A percentile compares a stretch with the other conserved stretches of the same genome.
These are phyloP conservation scores for Cartodere bifasciata DNA, from an alignment of 2,888 invertebrate species.

Conservation along the genomic window DNA sequence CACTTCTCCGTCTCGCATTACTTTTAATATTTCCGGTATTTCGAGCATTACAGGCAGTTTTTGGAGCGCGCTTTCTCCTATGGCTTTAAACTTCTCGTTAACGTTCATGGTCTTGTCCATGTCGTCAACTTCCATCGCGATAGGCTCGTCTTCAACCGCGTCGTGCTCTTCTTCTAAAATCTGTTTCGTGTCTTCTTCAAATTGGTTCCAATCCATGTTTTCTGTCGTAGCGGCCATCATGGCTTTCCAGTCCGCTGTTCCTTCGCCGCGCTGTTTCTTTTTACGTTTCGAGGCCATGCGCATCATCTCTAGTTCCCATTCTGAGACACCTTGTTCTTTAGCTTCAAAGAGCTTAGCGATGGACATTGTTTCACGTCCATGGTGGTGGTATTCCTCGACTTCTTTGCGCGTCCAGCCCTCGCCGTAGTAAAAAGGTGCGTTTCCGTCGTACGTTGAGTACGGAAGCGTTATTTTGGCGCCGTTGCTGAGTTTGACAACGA, in stretches of 20 bases:
- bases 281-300: constrained; percentile 28
- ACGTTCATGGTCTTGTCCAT: constrained; percentile 48
- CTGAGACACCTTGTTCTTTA: constrained; percentile 29
- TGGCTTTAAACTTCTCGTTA: constrained; percentile 44
- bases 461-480: constrained; percentile 60
- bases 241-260: constrained; percentile 29
- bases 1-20: constrained; percentile 45
- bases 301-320: constrained; percentile 33
- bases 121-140: constrained; percentile 35
- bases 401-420: constrained; percentile 57
- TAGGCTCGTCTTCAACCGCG: constrained; percentile 37
- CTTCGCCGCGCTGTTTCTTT: constrained; percentile 28
- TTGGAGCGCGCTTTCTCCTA: constrained; percentile 39
- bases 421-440: constrained; percentile 49
- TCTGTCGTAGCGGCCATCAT: constrained; percentile 27
- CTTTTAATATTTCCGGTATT: constrained; percentile 48
- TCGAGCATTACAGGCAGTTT: constrained; percentile 49
- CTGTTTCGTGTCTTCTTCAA: constrained; percentile 31
- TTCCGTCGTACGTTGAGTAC: constrained; percentile 27
- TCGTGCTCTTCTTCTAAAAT: constrained; percentile 29
- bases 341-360: constrained; percentile 48
- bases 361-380: constrained; percentile 34
- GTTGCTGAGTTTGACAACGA: constrained; percentile 54
- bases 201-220: constrained; percentile 31
- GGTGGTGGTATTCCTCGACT: constrained; percentile 34